These are phyloP conservation scores for Bucco capensis DNA, from an alignment of 2,113 vertebrate species.

Conservation along the genomic window DNA sequence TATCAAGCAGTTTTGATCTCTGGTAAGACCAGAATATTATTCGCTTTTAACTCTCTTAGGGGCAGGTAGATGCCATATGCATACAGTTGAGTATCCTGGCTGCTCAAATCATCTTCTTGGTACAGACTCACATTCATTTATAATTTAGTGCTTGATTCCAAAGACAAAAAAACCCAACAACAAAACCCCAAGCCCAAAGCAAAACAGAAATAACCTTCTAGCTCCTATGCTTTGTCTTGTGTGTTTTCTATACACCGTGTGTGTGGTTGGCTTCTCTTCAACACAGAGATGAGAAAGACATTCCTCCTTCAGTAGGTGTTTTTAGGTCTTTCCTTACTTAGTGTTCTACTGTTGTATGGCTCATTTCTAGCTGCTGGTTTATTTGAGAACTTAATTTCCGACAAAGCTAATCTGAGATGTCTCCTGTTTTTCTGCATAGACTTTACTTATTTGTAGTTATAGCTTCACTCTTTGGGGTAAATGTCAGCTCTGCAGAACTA, in stretches of 20 bases:
- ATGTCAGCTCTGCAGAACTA: background rate
- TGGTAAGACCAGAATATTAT: background rate
- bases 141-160: background rate
- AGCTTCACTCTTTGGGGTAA: background rate
- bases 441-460: background rate
- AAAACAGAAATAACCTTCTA: background rate
- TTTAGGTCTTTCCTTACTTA: background rate
- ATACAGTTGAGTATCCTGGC: background rate
- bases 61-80: background rate
- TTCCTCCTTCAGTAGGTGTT: background rate
- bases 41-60: background rate
- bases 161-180: background rate
- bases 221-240: background rate
- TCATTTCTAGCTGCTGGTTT: background rate
- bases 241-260: background rate
- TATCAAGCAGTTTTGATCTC: background rate
- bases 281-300: background rate
- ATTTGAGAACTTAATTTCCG: background rate
- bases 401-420: background rate
- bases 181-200: background rate
- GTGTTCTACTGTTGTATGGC: background rate
- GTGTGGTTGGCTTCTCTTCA: background rate
- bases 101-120: background rate
- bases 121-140: background rate
- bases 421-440: background rate